Conservation (phyloP, 1,140 invertebrate genomes). For the Drosophila dunni region DNA sequence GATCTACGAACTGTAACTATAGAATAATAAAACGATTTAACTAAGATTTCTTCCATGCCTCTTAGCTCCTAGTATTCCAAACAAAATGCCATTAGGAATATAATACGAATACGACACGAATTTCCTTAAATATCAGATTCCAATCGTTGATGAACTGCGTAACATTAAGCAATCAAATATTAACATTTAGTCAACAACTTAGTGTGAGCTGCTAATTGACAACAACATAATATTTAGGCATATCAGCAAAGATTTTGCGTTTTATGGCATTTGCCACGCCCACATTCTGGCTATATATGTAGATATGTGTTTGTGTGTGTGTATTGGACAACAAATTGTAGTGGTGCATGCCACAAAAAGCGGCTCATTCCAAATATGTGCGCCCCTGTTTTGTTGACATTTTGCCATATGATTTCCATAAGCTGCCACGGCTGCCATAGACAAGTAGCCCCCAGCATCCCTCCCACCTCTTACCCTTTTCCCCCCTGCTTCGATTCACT, state of each 20-base stretch:
- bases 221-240: conserved; percentile 24
- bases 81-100: not conserved
- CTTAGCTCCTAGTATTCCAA: not conserved
- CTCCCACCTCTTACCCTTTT: not conserved
- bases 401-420: conserved; percentile 80
- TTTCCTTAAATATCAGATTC: conserved; percentile 1
- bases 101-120: not conserved
- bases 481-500: not conserved
- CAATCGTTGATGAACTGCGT: conserved; percentile 5
- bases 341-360: conserved; percentile 50
- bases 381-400: conserved; percentile 68
- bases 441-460: conserved; percentile 65
- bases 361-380: conserved; percentile 61
- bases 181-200: conserved; percentile 39
- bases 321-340: conserved; percentile 44
- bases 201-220: conserved; percentile 44
- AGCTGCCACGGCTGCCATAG: conserved; percentile 74
- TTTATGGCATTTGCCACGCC: conserved; percentile 65
- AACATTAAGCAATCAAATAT: conserved; percentile 5
- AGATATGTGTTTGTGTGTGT: not conserved
- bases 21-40: not conserved
- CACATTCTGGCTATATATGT: conserved; percentile 40
- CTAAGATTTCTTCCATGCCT: not conserved
- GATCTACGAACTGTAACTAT: no score
- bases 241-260: conserved; percentile 48